Conservation (phyloP, 2,113 vertebrate species). For the Lepidothrix coronata region DNA sequence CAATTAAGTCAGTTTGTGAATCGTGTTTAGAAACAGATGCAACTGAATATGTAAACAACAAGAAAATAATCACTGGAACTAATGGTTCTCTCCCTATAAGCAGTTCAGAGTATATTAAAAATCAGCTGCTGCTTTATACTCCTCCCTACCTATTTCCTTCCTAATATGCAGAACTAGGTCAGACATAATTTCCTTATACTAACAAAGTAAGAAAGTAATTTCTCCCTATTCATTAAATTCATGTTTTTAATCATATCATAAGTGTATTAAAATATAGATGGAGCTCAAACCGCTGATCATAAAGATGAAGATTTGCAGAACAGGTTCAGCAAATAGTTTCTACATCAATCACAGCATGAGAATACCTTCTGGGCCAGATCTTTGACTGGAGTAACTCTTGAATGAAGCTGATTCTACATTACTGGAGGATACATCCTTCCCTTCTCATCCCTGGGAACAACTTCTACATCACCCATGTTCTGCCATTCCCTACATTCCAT, state of each 20-base stretch:
- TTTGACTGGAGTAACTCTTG: not conserved
- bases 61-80: not conserved
- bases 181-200: not conserved
- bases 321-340: not conserved
- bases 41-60: not conserved
- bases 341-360: not conserved
- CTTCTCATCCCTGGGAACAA: not conserved
- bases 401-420: not conserved
- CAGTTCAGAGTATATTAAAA: not conserved
- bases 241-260: not conserved
- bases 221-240: not conserved
- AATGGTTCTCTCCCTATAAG: not conserved
- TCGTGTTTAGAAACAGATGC: not conserved
- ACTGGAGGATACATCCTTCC: not conserved
- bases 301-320: not conserved
- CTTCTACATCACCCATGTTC: not conserved
- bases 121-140: not conserved
- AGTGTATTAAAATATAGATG: constrained; percentile 6
- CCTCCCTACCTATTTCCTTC: not conserved
- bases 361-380: not conserved
- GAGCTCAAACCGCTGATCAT: not conserved
- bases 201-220: not conserved
- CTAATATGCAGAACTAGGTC: not conserved
- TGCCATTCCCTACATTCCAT: not conserved
- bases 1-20: not conserved